A percentile compares a stretch with the other conserved stretches of the same genome.
phyloP scores from a whole-genome alignment of 2,888 invertebrate species.

The Aspidapion aeneum region DNA sequence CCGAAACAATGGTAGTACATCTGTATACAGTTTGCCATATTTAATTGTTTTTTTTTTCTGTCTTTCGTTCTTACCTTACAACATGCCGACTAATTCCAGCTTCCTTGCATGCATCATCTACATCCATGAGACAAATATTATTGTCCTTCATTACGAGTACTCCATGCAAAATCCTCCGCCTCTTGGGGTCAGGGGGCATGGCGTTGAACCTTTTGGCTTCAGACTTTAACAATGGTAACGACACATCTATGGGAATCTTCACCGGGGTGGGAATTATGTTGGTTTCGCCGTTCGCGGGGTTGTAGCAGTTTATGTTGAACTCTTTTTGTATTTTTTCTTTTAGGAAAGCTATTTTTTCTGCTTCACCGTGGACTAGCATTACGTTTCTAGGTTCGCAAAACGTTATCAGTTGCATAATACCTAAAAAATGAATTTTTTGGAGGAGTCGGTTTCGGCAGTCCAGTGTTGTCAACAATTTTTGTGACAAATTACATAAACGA shows the following conservation, averaged over 20 bases:
- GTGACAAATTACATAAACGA: no score
- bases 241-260: conserved; percentile 88
- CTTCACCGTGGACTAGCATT: conserved; percentile 97
- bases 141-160: conserved; percentile 88
- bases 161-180: conserved; percentile 83
- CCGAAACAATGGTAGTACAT: no score
- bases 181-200: conserved; percentile 83
- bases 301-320: conserved; percentile 86
- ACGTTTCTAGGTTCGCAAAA: conserved; percentile 97
- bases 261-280: conserved; percentile 82
- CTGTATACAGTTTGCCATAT: no score
- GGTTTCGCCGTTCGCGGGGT: conserved; percentile 98
- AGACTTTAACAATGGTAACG: conserved; percentile 74
- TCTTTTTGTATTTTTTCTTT: conserved; percentile 93
- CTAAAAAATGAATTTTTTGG: conserved; percentile 21
- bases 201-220: conserved; percentile 79
- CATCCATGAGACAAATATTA: conserved; percentile 80
- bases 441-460: no score
- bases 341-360: conserved; percentile 96
- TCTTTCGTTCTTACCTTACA: conserved; percentile 37
- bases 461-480: no score
- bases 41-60: no score
- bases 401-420: conserved; percentile 97
- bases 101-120: conserved; percentile 85
- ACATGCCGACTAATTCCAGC: conserved; percentile 58